A percentile compares a stretch with the other conserved stretches of the same genome.
Conservation (phyloP, 2,797 vertebrate genomes). For the Mareca penelope region DNA sequence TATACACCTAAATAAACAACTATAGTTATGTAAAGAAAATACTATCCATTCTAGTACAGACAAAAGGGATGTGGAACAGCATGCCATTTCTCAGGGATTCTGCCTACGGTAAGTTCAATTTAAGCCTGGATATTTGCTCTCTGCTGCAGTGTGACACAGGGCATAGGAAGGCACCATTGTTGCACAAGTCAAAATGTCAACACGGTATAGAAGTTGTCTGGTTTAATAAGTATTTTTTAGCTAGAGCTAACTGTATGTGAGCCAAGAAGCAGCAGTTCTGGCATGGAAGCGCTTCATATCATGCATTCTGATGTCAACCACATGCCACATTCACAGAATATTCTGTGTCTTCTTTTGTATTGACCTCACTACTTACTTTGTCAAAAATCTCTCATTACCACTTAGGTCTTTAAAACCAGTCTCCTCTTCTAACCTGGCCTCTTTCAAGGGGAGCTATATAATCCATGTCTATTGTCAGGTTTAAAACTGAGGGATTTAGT, state of each 20-base stretch:
- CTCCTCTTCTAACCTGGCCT: constrained; percentile 9
- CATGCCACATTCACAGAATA: constrained; percentile 21
- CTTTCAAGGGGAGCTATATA: constrained; percentile 45
- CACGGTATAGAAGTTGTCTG: neutral
- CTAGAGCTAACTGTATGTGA: neutral
- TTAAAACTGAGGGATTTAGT: constrained; percentile 25
- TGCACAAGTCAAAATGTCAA: neutral
- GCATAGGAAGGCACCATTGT: neutral
- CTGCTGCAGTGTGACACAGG: neutral
- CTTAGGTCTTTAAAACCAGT: neutral
- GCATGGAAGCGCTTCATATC: neutral
- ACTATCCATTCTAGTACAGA: neutral
- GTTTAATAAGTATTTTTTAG: neutral
- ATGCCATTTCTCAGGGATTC: neutral
- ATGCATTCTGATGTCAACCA: constrained; percentile 44
- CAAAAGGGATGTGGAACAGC: neutral
- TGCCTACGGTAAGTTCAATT: neutral
- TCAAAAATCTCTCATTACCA: constrained; percentile 39
- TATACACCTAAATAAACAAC: neutral
- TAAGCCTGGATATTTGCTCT: neutral
- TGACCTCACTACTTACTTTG: neutral
- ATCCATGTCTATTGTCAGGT: constrained; percentile 43
- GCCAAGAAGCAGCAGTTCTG: neutral
- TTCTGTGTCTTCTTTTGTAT: constrained; percentile 4
- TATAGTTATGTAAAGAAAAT: neutral